Evolutionary conservation across 2,888 invertebrate species (phyloP).

Genomic region (Cryptocephalus moraei): DNA sequence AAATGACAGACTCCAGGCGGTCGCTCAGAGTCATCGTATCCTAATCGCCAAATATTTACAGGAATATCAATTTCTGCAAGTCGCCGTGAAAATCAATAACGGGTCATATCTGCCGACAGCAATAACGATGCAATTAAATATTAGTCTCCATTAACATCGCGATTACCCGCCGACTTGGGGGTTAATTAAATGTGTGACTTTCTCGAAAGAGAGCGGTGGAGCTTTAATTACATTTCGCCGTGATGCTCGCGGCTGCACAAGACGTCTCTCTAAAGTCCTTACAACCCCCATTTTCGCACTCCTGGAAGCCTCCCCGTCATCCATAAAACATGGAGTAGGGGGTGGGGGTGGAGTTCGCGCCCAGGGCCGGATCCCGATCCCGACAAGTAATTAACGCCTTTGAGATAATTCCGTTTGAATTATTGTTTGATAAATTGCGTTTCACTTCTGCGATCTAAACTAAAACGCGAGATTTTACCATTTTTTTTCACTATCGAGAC

Average conservation of each 20-base stretch:
- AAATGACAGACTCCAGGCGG: too few relatives aligned
- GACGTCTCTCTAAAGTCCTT: constrained; percentile 24
- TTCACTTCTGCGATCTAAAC: too few relatives aligned
- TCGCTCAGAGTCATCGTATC: not conserved
- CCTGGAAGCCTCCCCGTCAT: constrained; percentile 9
- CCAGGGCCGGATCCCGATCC: too few relatives aligned
- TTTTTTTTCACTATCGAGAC: too few relatives aligned
- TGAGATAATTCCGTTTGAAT: too few relatives aligned
- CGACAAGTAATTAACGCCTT: too few relatives aligned
- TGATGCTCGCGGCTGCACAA: constrained; percentile 30
- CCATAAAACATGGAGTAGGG: not conserved
- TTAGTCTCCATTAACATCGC: constrained; percentile 38
- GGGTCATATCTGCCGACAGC: constrained; percentile 10
- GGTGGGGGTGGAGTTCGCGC: too few relatives aligned
- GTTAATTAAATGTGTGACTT: constrained; percentile 40
- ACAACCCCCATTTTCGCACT: constrained; percentile 17
- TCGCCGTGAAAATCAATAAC: not conserved
- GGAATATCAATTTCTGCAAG: not conserved
- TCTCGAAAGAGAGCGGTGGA: constrained; percentile 25
- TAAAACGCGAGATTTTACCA: too few relatives aligned
- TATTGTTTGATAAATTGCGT: too few relatives aligned
- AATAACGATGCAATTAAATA: constrained; percentile 36
- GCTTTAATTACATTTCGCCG: constrained; percentile 35
- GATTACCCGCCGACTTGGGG: constrained; percentile 31
- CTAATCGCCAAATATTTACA: not conserved